Base-by-base conservation (phyloP, 2,888 invertebrate species). In the Caradrina clavipalpis region DNA sequence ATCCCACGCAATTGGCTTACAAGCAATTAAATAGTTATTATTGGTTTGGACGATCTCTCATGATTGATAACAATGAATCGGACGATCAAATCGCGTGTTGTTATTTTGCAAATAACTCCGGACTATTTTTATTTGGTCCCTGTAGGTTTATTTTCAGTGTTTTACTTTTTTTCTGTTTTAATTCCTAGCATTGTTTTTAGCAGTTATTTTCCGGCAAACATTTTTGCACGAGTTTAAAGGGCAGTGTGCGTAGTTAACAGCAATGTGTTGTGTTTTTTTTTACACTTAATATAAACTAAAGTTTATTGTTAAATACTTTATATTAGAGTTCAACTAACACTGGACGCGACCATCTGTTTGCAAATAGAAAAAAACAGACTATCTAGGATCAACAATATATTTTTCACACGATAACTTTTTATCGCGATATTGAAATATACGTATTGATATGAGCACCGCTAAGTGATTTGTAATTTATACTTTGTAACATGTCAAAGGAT, bases 51-150 rank as follows among this genome's bases (percentile, higher is more conserved):
- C 62, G 78, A 66, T 81, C 53, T 56, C 56, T 56, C 57, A 63
- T 78, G 65, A 67, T 78, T 72, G 73, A 69, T 81, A 80, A 65
- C 65, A 49, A 67, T 67, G 42, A 72, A 74, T 72, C 53, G 50
- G 51, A 83, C 69, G 76, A 82, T 76, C 61, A 35, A 57, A 75
- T 86, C 77, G 83, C 86, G 81, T 86, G 86, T 63, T 67, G 63
- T 71, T 76, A 56, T 75, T 74, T 65, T 69, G 78, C 65, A 68
- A 66, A 63, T 73, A 61, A 61, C 51, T 63, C 0, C 19, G 5
- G 31, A 75, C 74, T 67, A 49, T 53, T 65, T 11, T 73, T 58
- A 51, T 22, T 72, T 64, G 78, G 64, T 31, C 73, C 49, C 21
- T 57, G 26, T 51, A 26, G 39, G 39, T 39, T 39, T 39, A 11